Evolutionary conservation across 2,113 vertebrate species (phyloP).

Genomic region (Mus spicilegus): DNA sequence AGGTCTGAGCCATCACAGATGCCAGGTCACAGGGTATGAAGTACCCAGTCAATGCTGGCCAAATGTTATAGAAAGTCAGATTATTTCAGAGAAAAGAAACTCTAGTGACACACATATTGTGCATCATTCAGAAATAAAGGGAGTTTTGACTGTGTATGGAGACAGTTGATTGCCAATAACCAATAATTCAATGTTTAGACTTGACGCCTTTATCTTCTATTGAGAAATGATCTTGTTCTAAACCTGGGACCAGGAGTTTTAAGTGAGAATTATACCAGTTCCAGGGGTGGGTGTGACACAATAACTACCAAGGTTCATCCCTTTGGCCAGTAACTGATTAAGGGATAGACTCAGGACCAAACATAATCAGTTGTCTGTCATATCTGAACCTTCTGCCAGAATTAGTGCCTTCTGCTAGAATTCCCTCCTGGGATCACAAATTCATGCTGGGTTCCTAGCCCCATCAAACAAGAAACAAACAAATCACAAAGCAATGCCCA

Average conservation of each 20-base stretch:
- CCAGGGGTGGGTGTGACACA: neutral
- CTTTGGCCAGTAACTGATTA: neutral
- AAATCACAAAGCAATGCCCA: neutral
- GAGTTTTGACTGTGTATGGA: slow-evolving; percentile 27
- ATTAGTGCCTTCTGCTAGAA: neutral
- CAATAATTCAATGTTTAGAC: neutral
- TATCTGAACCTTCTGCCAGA: neutral
- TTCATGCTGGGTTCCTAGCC: neutral
- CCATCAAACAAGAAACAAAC: neutral
- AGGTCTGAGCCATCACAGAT: neutral
- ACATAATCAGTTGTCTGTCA: neutral
- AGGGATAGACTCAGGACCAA: neutral
- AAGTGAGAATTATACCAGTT: neutral
- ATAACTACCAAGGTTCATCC: neutral
- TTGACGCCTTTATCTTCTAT: neutral
- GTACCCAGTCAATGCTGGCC: neutral
- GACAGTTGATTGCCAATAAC: neutral
- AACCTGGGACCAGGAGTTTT: neutral
- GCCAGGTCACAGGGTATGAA: neutral
- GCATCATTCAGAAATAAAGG: neutral
- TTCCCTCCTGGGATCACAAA: neutral
- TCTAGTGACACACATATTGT: neutral
- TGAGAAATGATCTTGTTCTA: neutral
- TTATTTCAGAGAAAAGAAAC: neutral
- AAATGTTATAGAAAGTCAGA: neutral